phyloP scores from a whole-genome alignment of 2,797 vertebrate genomes.

The Xiphophorus birchmanni region DNA sequence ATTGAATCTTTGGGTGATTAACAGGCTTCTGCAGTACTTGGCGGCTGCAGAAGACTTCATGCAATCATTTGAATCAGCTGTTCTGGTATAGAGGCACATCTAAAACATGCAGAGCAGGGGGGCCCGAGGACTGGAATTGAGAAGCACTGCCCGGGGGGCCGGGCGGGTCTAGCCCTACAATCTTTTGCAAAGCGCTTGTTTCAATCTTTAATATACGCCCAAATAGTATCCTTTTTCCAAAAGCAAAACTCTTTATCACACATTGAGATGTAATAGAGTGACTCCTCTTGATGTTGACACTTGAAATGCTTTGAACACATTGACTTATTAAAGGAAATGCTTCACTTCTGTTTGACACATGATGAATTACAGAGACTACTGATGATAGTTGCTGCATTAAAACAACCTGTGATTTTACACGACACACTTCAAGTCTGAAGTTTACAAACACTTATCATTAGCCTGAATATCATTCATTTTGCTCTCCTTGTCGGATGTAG shows the following conservation, averaged over 20 bases:
- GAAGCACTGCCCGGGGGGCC: too few species aligned
- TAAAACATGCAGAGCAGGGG: too few species aligned
- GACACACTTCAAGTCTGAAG: background rate
- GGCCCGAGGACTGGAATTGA: too few species aligned
- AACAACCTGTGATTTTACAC: background rate
- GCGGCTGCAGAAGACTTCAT: too few species aligned
- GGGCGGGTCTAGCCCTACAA: background rate
- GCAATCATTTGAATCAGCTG: too few species aligned
- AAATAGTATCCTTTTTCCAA: conserved; percentile 13
- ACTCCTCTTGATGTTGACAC: conserved; percentile 30
- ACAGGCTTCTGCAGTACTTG: too few species aligned
- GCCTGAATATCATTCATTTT: background rate
- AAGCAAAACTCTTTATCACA: conserved; percentile 19
- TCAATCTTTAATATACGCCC: conserved; percentile 25
- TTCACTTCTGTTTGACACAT: conserved; percentile 22
- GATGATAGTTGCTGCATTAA: background rate
- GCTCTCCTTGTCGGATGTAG: background rate
- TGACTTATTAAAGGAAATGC: conserved; percentile 11
- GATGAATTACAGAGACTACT: conserved; percentile 8
- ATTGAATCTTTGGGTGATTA: too few species aligned
- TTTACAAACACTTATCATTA: background rate
- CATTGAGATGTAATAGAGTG: conserved; percentile 21
- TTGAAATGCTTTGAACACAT: conserved; percentile 16
- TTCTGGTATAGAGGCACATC: too few species aligned
- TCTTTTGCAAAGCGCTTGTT: conserved; percentile 25